Evolutionary conservation across 2,113 vertebrate genomes (phyloP).

Genomic region (Todiramphus chloris): DNA sequence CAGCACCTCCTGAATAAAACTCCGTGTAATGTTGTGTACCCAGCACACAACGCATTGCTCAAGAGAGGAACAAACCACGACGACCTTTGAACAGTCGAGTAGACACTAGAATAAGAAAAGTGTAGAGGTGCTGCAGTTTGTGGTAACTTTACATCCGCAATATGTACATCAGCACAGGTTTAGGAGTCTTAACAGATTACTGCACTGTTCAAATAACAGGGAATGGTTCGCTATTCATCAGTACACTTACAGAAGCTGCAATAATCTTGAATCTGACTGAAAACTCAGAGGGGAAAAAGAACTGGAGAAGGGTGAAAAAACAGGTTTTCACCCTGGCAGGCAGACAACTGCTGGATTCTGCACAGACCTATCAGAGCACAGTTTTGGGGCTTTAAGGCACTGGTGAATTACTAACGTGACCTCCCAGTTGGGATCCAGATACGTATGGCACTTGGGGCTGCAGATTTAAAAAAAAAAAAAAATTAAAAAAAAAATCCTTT

Average conservation of each 20-base stretch:
- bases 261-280: background rate
- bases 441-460: background rate
- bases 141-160: background rate
- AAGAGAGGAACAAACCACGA: background rate
- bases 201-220: background rate
- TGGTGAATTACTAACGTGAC: background rate
- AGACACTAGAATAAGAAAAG: background rate
- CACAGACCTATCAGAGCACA: accelerated
- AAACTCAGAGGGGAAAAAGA: background rate
- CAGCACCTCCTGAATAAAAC: constrained; percentile 24
- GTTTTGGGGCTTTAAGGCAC: background rate
- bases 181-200: background rate
- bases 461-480: too few species aligned
- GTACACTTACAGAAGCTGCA: background rate
- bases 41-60: background rate
- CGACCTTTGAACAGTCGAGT: background rate
- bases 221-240: background rate
- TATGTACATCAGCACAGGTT: background rate
- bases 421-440: background rate
- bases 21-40: background rate
- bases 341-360: accelerated
- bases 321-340: background rate
- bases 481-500: background rate
- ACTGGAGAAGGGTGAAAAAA: background rate
- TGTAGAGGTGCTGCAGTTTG: background rate